Evolutionary conservation across 1,140 invertebrate genomes (phyloP).

Genomic region (Stegodyphus dumicola): DNA sequence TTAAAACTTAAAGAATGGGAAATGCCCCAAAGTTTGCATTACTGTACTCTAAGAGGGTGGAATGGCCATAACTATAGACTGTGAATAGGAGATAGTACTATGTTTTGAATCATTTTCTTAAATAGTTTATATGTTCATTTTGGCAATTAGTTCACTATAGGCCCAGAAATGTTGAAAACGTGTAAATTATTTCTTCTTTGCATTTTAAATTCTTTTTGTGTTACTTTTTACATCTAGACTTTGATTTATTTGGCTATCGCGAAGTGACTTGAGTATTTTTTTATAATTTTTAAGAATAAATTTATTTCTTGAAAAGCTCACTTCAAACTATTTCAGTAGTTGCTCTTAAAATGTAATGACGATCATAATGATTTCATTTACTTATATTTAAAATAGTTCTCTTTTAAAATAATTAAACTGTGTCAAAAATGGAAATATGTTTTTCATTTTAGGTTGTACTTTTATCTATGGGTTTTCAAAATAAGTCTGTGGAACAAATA

Average conservation of each 20-base stretch:
- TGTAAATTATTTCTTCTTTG: no score
- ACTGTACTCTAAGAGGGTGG: no score
- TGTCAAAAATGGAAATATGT: not conserved
- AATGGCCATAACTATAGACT: no score
- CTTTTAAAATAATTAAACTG: not conserved
- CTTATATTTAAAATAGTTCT: not conserved
- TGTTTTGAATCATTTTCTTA: no score
- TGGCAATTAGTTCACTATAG: no score
- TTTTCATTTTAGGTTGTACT: constrained; percentile 80
- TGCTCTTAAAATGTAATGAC: not conserved
- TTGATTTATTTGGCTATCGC: no score
- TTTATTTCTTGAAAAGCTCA: not conserved
- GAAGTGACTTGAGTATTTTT: not conserved
- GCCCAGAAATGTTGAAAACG: no score
- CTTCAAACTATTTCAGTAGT: not conserved
- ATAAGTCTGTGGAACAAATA: constrained; percentile 88
- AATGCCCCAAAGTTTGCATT: no score
- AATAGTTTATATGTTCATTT: no score
- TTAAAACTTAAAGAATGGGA: no score
- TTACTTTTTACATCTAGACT: not conserved
- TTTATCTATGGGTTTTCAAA: constrained; percentile 90
- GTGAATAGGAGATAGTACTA: no score
- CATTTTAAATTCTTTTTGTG: not conserved
- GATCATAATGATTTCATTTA: not conserved
- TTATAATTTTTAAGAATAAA: not conserved